phyloP scores from a whole-genome alignment of 2,113 vertebrate species.

The western clawed frog (Xenopus tropicalis) region DNA sequence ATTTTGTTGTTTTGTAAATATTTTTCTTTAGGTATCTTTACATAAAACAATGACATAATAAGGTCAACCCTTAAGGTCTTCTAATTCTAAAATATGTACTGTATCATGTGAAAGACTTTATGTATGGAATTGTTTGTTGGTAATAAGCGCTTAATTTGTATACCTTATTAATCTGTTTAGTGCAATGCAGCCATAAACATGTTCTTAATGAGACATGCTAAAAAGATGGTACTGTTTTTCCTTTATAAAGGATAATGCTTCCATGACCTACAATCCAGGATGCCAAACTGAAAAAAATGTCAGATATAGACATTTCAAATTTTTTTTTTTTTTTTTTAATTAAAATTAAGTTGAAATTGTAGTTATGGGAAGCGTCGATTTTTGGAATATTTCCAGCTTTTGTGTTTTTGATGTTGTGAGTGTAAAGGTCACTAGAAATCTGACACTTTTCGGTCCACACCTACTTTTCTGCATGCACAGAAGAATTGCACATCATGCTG shows the following conservation, averaged over 20 bases:
- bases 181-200: slow-evolving; percentile 45
- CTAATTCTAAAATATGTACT: slow-evolving; percentile 30
- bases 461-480: slow-evolving; percentile 40
- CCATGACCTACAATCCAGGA: slow-evolving; percentile 22
- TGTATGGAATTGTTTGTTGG: slow-evolving; percentile 26
- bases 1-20: slow-evolving; percentile 30
- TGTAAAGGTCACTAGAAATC: slow-evolving; percentile 43
- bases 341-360: slow-evolving; percentile 11
- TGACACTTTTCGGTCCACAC: slow-evolving; percentile 35
- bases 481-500: slow-evolving; percentile 38
- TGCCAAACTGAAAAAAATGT: no score
- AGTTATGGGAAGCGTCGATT: slow-evolving; percentile 25
- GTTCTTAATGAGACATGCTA: slow-evolving; percentile 44
- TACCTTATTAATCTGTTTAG: slow-evolving; percentile 46
- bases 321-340: slow-evolving; percentile 9
- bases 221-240: slow-evolving; percentile 41
- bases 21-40: slow-evolving; percentile 1
- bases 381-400: slow-evolving; percentile 34
- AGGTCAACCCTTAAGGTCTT: slow-evolving; percentile 26
- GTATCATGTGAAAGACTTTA: slow-evolving; percentile 31
- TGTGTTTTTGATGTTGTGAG: slow-evolving; percentile 39
- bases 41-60: slow-evolving; percentile 20
- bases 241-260: slow-evolving; percentile 44
- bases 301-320: no score
- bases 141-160: slow-evolving; percentile 44